Evolutionary conservation across 2,888 invertebrate genomes (phyloP).

Genomic region (Coremacera marginata): DNA sequence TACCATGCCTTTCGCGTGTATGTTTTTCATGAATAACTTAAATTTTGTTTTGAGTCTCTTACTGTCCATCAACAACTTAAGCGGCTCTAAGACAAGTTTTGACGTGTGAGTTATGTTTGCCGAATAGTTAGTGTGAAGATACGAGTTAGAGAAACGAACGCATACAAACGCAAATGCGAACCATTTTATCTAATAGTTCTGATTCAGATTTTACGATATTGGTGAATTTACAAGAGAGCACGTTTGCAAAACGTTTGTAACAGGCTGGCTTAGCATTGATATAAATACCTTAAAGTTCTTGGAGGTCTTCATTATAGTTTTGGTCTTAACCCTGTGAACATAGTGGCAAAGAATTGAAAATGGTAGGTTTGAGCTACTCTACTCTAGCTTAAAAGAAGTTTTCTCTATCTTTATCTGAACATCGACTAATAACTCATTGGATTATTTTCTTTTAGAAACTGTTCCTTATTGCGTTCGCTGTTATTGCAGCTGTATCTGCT

Average conservation of each 20-base stretch:
- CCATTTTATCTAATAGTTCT: constrained; percentile 9
- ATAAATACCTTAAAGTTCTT: constrained; percentile 64
- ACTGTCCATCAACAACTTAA: not conserved
- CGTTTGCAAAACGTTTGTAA: constrained; percentile 1
- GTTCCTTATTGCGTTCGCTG: constrained; percentile 61
- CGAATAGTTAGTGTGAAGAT: not conserved
- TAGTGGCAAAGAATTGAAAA: constrained; percentile 50
- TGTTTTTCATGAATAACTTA: constrained; percentile 13
- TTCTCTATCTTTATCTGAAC: not conserved
- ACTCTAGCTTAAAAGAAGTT: not conserved
- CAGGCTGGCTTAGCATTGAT: constrained; percentile 54
- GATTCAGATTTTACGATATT: constrained; percentile 26
- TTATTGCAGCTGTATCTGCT: constrained; percentile 61
- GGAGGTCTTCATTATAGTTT: constrained; percentile 63
- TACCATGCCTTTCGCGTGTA: not conserved
- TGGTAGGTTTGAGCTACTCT: constrained; percentile 41
- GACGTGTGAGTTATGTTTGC: not conserved
- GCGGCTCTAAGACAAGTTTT: not conserved
- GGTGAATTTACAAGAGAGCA: constrained; percentile 37
- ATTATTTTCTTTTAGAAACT: constrained; percentile 57
- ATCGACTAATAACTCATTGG: not conserved
- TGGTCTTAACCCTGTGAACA: constrained; percentile 60
- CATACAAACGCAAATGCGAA: not conserved
- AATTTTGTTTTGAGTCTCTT: constrained; percentile 18
- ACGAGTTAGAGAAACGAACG: constrained; percentile 1